phyloP scores from a whole-genome alignment of 2,797 vertebrate genomes.

The Acridotheres tristis region DNA sequence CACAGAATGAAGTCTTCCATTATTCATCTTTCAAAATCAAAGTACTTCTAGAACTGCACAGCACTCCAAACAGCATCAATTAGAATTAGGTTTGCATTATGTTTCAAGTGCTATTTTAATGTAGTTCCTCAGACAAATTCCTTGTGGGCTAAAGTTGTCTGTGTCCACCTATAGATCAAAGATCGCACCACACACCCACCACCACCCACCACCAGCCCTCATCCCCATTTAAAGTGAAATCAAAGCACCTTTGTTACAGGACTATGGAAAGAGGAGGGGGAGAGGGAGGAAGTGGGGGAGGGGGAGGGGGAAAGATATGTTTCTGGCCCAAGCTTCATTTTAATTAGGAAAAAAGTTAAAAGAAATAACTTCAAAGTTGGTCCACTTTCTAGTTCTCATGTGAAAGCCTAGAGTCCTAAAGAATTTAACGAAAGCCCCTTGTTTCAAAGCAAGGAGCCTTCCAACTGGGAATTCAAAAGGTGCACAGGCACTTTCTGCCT shows the following conservation, averaged over 20 bases:
- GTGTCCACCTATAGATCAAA: not conserved
- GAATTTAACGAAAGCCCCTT: not conserved
- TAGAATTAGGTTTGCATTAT: not conserved
- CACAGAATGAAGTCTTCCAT: not conserved
- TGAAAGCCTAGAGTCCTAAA: not conserved
- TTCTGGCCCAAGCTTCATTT: not conserved
- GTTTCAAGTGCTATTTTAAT: not conserved
- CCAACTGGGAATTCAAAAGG: not conserved
- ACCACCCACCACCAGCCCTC: not conserved
- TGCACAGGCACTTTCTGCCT: not conserved
- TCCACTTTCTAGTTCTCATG: not conserved
- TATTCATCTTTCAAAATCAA: not conserved
- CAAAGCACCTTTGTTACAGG: not conserved
- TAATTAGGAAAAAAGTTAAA: not conserved
- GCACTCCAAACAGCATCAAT: not conserved
- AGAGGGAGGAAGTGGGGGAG: fast-evolving
- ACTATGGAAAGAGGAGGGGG: not conserved
- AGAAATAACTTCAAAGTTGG: not conserved
- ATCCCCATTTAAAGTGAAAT: not conserved
- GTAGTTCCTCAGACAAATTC: not conserved
- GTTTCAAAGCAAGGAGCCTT: not conserved
- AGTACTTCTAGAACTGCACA: not conserved
- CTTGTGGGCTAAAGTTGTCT: not conserved
- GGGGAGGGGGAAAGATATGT: not conserved
- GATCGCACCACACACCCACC: not conserved